phyloP scores from a whole-genome alignment of 2,888 invertebrate species.

The Gerris lacustris region DNA sequence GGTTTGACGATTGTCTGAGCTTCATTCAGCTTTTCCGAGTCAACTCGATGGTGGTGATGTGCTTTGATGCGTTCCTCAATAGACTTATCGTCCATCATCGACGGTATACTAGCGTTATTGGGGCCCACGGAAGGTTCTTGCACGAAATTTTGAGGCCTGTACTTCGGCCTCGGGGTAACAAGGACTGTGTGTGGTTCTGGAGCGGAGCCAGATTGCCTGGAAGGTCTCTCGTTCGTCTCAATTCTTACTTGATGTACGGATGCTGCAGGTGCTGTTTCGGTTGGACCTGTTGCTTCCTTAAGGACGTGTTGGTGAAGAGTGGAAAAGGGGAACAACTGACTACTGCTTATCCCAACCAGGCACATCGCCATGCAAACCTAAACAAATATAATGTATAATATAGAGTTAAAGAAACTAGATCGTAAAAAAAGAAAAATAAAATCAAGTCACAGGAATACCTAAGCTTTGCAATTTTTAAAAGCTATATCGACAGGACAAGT shows the following conservation, averaged over 20 bases:
- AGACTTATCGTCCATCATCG: slow-evolving; percentile 4
- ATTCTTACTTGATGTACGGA: background rate
- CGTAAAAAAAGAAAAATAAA: background rate
- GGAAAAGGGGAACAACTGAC: slow-evolving; percentile 4
- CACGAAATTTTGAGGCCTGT: background rate
- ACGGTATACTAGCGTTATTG: slow-evolving; percentile 1
- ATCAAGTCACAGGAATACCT: background rate
- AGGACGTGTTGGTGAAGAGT: background rate
- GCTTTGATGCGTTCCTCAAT: slow-evolving; percentile 4
- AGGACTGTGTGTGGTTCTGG: slow-evolving; percentile 13
- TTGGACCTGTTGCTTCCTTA: background rate
- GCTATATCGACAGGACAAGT: too few relatives aligned
- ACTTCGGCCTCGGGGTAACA: slow-evolving; percentile 16
- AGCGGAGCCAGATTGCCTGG: background rate
- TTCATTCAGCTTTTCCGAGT: background rate
- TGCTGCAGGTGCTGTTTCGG: background rate
- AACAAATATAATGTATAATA: background rate
- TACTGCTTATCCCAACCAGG: background rate
- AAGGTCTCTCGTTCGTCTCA: slow-evolving; percentile 4
- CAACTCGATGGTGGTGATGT: background rate
- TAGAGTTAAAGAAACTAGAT: background rate
- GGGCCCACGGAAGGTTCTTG: slow-evolving; percentile 15
- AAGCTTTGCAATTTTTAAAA: background rate
- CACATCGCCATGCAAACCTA: background rate
- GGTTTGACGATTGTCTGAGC: background rate